Base-by-base conservation (phyloP, 2,113 vertebrate species). In the Tachysurus vachellii region DNA sequence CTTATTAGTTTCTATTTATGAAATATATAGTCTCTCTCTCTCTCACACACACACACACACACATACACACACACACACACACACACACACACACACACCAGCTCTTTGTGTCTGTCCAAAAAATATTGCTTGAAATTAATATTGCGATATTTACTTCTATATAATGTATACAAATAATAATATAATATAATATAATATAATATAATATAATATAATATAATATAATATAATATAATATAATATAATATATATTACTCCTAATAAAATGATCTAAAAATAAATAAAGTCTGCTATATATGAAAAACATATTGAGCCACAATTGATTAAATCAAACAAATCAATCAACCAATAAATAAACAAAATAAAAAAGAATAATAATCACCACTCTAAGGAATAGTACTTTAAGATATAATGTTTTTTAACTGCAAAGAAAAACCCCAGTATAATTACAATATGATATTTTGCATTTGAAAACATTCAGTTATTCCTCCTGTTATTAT, bases 61-160 rank as follows among this genome's bases (percentile, higher is more conserved):
- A 68, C 68, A 70, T 28, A 70, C 68, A 66, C 64, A 66, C n/a
- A 66, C 64, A 66, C 64, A 66, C n/a, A 66, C 64, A 28, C 64
- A 66, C 64, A 66, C 64, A 66, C 64, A 66, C n/a, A 66, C n/a
- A 66, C 31, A 42, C 16, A 70, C 21, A 61, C 19, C 6, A 23
- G 10, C 62, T 28, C 26, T 13, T 28, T 4, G 31, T 28, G 71
- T 10, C 21, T 4, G 44, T 10, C 2, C 44, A 50, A 76, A 50
- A 76, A 50, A 28, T 54, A 77, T 77, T 54, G 19, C 75, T 53
- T 54, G 50, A 28, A 77, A 54, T 17, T 17, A 17, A 73, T 73
- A 21, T 11, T 1, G 19, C 70, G 3, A 10, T 73, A 44, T 21
- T 19, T 44, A 42, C 31, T 36, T 17, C 31, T 9, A 71, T 36